A percentile compares a stretch with the other conserved stretches of the same genome.
Evolutionary conservation across 2,797 vertebrate genomes (phyloP).

Genomic region (Limosa lapponica): DNA sequence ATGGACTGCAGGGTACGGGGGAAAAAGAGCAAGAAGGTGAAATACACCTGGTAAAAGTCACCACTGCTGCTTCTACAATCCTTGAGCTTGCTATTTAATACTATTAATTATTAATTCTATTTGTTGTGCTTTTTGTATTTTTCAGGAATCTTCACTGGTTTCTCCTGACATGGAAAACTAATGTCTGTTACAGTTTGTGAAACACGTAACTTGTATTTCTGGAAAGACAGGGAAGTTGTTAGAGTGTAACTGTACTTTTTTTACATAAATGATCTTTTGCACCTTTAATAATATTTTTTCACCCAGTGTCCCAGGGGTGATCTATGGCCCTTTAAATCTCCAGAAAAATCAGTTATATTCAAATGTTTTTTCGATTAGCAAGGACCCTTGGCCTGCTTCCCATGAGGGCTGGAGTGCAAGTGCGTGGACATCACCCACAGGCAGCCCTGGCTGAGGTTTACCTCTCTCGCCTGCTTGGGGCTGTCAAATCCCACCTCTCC

Average conservation of each 20-base stretch:
- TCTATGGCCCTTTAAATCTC: not conserved
- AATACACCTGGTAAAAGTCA: not conserved
- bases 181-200: not conserved
- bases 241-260: not conserved
- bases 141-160: not conserved
- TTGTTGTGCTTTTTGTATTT: not conserved
- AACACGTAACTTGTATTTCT: not conserved
- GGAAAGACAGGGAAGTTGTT: not conserved
- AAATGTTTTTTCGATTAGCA: not conserved
- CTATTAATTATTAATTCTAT: not conserved
- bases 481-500: not conserved
- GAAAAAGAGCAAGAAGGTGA: not conserved
- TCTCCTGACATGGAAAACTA: not conserved
- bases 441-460: not conserved
- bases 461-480: not conserved
- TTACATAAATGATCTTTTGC: not conserved
- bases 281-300: not conserved
- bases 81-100: not conserved
- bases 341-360: not conserved
- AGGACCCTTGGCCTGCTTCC: not conserved
- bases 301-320: not conserved
- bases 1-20: not conserved
- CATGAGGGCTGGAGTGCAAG: accelerated
- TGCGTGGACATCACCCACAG: not conserved
- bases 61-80: not conserved